phyloP scores from a whole-genome alignment of 2,888 invertebrate genomes.

The Spilosoma lubricipeda region DNA sequence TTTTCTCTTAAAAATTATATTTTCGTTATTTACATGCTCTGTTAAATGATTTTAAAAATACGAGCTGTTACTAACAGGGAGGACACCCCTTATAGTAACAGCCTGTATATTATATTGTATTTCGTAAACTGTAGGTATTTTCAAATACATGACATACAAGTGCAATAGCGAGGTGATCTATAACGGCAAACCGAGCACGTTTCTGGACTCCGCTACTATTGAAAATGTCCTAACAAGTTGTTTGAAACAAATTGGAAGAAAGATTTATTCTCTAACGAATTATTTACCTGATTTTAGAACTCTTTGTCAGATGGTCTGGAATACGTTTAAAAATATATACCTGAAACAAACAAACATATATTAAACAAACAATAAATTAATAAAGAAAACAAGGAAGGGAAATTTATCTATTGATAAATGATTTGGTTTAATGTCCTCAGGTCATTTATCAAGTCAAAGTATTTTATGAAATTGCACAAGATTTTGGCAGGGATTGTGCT shows the following conservation, averaged over 20 bases:
- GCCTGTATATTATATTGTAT: not conserved
- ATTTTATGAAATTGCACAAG: not conserved
- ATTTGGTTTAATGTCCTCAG: not conserved
- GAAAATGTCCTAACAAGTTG: not conserved
- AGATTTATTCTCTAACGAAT: not conserved
- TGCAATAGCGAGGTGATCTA: not conserved
- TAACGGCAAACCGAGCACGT: not conserved
- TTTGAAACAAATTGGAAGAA: not conserved
- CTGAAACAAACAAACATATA: not conserved
- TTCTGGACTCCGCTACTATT: not conserved
- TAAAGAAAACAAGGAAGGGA: not conserved
- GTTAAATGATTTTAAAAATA: no score
- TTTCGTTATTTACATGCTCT: no score
- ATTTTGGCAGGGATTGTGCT: not conserved
- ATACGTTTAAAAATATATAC: not conserved
- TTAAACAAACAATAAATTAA: not conserved
- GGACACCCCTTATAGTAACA: not conserved
- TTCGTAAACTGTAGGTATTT: not conserved
- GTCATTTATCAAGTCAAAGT: no score
- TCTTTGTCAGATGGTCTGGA: not conserved
- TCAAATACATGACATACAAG: no score
- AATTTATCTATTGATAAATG: not conserved
- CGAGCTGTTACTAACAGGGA: no score
- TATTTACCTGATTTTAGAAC: not conserved
- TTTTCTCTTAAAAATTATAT: no score